Conservation (phyloP, 2,888 invertebrate genomes). For the Psylliodes chrysocephalus region DNA sequence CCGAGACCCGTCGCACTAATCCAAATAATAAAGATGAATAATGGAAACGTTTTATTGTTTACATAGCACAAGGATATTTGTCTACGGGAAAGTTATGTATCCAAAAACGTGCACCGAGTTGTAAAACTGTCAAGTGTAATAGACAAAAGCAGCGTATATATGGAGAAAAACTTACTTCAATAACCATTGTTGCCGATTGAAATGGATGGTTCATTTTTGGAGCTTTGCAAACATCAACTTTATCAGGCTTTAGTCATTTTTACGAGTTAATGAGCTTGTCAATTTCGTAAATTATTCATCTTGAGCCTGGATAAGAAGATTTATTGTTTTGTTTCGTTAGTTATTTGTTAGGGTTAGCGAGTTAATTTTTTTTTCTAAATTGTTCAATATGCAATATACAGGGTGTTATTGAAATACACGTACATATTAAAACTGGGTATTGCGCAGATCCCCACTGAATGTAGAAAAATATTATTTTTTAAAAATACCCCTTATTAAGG, state of each 20-base stretch:
- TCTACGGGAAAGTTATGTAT: constrained; percentile 25
- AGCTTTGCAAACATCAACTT: neutral
- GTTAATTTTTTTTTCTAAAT: no score
- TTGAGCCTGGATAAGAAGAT: neutral
- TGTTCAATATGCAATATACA: no score
- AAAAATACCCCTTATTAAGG: no score
- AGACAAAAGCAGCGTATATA: constrained; percentile 22
- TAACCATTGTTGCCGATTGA: constrained; percentile 16
- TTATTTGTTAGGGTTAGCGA: no score
- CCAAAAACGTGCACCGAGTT: constrained; percentile 24
- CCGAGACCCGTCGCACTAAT: constrained; percentile 17
- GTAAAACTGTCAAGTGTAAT: constrained; percentile 29
- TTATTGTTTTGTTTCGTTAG: no score
- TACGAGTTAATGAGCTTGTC: neutral
- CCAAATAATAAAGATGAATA: constrained; percentile 31
- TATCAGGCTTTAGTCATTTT: neutral
- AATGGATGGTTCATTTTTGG: constrained; percentile 12
- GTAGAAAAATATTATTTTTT: no score
- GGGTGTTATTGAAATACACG: no score
- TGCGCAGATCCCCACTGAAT: no score
- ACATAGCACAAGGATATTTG: constrained; percentile 26
- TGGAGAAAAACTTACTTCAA: constrained; percentile 14
- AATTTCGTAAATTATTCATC: neutral
- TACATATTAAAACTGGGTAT: no score
- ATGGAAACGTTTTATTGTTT: constrained; percentile 28